These are phyloP conservation scores for Toxonevra muliebris DNA, from an alignment of 2,888 invertebrate species.

Conservation along the genomic window DNA sequence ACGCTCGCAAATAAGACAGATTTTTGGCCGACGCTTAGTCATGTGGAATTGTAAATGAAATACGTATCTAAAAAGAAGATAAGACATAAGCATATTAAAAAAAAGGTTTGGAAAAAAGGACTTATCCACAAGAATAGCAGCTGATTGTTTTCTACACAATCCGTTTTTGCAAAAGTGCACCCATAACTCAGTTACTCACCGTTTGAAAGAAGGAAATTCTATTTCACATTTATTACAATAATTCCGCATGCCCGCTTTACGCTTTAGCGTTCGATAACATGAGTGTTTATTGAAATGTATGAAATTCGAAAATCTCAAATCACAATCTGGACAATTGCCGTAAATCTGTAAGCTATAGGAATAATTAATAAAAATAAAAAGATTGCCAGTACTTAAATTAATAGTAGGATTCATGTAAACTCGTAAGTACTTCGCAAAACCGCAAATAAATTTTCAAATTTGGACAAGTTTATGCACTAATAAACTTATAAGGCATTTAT, in stretches of 20 bases:
- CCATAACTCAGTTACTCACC: slow-evolving; percentile 42
- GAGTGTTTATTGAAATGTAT: slow-evolving; percentile 60
- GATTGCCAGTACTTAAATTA: no score
- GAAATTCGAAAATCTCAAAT: slow-evolving; percentile 54
- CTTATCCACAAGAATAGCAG: no score
- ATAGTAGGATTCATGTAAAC: no score
- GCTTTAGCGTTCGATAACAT: slow-evolving; percentile 52
- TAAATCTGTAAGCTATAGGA: slow-evolving; percentile 37
- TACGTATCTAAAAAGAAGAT: slow-evolving; percentile 49
- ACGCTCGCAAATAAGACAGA: slow-evolving; percentile 57
- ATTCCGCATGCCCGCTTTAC: slow-evolving; percentile 45
- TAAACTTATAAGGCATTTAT: no score
- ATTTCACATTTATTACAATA: slow-evolving; percentile 53
- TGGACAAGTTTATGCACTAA: no score
- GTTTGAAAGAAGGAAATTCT: slow-evolving; percentile 59
- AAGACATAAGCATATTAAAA: not conserved
- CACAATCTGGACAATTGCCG: slow-evolving; percentile 53
- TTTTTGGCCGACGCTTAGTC: slow-evolving; percentile 55
- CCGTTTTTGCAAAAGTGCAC: no score
- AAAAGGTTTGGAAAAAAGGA: no score
- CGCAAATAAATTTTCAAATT: no score
- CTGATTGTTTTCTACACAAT: no score
- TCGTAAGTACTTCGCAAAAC: no score
- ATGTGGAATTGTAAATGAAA: slow-evolving; percentile 63
- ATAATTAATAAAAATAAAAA: no score